Conservation (phyloP, 2,797 vertebrate species). For the Gymnopithys bicolor region DNA sequence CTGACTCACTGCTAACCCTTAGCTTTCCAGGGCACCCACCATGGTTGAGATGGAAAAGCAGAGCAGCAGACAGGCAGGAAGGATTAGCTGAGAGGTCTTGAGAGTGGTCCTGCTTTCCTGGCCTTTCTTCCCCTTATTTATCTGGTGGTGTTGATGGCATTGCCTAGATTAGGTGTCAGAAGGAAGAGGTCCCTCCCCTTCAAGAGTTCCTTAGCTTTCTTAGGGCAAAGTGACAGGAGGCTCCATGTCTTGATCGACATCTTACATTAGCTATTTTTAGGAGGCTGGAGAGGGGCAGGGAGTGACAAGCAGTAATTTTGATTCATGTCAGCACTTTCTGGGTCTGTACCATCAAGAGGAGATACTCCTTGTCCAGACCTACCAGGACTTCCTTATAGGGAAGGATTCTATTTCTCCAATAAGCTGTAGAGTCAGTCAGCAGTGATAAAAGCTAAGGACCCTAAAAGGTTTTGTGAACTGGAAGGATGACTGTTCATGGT, state of each 20-base stretch:
- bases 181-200: constrained; percentile 72
- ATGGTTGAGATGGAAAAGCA: constrained; percentile 85
- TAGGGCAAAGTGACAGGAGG: constrained; percentile 92
- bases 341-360: constrained; percentile 10
- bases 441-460: background rate
- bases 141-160: constrained; percentile 81
- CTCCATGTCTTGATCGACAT: constrained; percentile 73
- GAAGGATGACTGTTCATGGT: background rate
- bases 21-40: constrained; percentile 87
- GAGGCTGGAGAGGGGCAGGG: constrained; percentile 57
- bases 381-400: constrained; percentile 32
- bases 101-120: constrained; percentile 85
- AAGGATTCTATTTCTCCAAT: background rate
- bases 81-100: constrained; percentile 77
- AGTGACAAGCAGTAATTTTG: constrained; percentile 56
- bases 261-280: constrained; percentile 89
- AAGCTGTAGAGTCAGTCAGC: background rate
- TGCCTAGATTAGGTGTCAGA: constrained; percentile 83
- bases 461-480: background rate
- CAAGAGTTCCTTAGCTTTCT: constrained; percentile 95
- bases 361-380: constrained; percentile 14
- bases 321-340: constrained; percentile 77
- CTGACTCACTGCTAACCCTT: constrained; percentile 4
- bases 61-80: constrained; percentile 72
- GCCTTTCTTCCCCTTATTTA: constrained; percentile 89